A percentile compares a stretch with the other conserved stretches of the same genome.
Evolutionary conservation across 2,888 invertebrate species (phyloP).

Genomic region (Sclerodermus sp.): DNA sequence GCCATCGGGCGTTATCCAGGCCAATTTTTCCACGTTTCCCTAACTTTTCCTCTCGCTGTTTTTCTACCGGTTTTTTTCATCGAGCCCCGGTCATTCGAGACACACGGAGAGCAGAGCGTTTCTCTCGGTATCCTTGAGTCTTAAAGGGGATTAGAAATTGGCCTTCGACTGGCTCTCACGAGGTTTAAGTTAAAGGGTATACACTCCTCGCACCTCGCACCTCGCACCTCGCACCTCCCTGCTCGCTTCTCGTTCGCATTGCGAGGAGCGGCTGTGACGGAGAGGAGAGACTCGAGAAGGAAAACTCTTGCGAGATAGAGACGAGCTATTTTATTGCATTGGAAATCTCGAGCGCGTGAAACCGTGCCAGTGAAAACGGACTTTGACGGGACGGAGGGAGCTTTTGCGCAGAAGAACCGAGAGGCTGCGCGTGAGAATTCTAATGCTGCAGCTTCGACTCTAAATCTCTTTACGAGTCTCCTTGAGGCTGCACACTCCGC

Average conservation of each 20-base stretch:
- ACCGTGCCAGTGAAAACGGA: conserved; percentile 22
- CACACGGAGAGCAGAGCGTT: conserved; percentile 36
- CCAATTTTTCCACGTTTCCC: conserved; percentile 17
- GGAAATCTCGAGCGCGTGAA: conserved; percentile 6
- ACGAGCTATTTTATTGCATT: not conserved
- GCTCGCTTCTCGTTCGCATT: too few species aligned
- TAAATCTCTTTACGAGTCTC: too few species aligned
- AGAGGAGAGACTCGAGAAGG: too few species aligned
- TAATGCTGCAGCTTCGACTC: too few species aligned
- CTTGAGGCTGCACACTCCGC: too few species aligned
- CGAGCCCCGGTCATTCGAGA: not conserved
- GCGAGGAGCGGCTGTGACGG: too few species aligned
- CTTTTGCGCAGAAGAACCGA: too few species aligned
- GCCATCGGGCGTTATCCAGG: conserved; percentile 7
- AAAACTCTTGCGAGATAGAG: conserved; percentile 1
- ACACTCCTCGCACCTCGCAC: too few species aligned
- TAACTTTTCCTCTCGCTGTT: not conserved
- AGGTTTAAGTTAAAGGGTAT: too few species aligned
- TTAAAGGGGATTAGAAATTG: conserved; percentile 52
- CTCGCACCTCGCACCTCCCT: too few species aligned
- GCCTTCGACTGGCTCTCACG: conserved; percentile 30
- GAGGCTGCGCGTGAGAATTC: too few species aligned
- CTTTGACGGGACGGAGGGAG: not conserved
- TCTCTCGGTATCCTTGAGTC: too few species aligned
- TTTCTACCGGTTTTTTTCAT: conserved; percentile 27